Conservation (phyloP, 2,888 invertebrate species). For the Diachrysia chrysitis region DNA sequence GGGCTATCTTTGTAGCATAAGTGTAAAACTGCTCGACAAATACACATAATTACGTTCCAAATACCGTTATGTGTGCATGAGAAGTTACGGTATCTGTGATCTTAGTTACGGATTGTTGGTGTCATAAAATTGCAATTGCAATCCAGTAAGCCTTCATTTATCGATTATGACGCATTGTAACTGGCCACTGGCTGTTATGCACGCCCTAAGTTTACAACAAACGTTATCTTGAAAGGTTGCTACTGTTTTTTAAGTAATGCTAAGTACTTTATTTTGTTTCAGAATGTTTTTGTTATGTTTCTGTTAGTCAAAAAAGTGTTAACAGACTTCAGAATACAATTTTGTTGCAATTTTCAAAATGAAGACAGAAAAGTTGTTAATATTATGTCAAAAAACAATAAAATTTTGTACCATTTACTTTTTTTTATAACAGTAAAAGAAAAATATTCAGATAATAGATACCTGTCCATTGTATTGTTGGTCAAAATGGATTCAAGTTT, state of each 20-base stretch:
- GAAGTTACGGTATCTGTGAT: constrained; percentile 47
- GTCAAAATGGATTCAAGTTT: no score
- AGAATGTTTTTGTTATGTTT: constrained; percentile 28
- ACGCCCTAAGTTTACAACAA: constrained; percentile 31
- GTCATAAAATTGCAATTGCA: constrained; percentile 73
- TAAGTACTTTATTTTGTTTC: constrained; percentile 29
- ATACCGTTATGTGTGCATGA: constrained; percentile 54
- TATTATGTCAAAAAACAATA: neutral
- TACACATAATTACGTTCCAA: constrained; percentile 35
- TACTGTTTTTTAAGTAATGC: constrained; percentile 30
- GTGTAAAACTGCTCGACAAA: constrained; percentile 20
- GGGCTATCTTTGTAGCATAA: constrained; percentile 11
- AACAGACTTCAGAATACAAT: neutral
- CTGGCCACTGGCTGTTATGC: constrained; percentile 42
- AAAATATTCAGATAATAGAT: no score
- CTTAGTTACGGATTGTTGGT: constrained; percentile 43
- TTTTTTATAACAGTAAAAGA: no score
- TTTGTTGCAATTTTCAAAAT: constrained; percentile 3
- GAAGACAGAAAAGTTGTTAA: neutral
- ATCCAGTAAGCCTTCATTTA: constrained; percentile 72
- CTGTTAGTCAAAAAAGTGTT: constrained; percentile 21
- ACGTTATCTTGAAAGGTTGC: constrained; percentile 37
- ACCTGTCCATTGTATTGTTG: neutral
- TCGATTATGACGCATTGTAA: constrained; percentile 72
- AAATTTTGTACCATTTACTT: neutral